These are phyloP conservation scores for Lepidurus couesii DNA, from an alignment of 1,140 invertebrate genomes.

Conservation along the genomic window DNA sequence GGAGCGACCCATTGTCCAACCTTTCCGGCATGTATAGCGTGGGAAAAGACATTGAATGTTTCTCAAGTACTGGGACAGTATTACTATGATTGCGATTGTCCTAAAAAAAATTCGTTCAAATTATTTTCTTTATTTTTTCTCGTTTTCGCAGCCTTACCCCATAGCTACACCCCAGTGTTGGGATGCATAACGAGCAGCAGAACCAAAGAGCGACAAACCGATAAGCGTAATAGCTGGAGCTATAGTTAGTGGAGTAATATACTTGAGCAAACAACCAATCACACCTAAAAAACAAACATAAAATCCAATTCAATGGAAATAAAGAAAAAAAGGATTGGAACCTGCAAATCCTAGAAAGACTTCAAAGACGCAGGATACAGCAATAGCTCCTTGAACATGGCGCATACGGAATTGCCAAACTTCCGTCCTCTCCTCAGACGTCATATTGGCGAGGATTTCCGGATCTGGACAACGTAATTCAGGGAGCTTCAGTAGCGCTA, in stretches of 20 bases:
- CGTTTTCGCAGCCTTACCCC: conserved; percentile 40
- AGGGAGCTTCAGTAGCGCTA: conserved; percentile 71
- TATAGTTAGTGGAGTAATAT: conserved; percentile 49
- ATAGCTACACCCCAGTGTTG: conserved; percentile 46
- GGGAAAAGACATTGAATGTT: conserved; percentile 61
- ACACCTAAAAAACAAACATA: conserved; percentile 11
- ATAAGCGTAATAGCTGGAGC: conserved; percentile 47
- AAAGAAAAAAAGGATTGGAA: conserved; percentile 34
- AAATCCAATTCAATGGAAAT: background rate
- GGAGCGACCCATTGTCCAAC: background rate
- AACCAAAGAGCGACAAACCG: conserved; percentile 45
- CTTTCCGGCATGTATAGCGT: conserved; percentile 45
- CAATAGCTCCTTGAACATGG: conserved; percentile 76
- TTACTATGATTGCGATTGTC: conserved; percentile 68
- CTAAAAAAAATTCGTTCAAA: conserved; percentile 49
- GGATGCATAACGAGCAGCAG: conserved; percentile 42
- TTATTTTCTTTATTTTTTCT: too few species aligned
- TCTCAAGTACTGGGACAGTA: conserved; percentile 74
- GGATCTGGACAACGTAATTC: conserved; percentile 67
- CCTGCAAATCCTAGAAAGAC: conserved; percentile 62
- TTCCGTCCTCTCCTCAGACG: conserved; percentile 52
- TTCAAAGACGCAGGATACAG: conserved; percentile 72
- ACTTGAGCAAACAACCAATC: conserved; percentile 43
- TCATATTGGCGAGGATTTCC: conserved; percentile 52
- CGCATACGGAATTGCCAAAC: conserved; percentile 74